Conservation (phyloP, 2,113 vertebrate genomes). For the Gulo gulo region DNA sequence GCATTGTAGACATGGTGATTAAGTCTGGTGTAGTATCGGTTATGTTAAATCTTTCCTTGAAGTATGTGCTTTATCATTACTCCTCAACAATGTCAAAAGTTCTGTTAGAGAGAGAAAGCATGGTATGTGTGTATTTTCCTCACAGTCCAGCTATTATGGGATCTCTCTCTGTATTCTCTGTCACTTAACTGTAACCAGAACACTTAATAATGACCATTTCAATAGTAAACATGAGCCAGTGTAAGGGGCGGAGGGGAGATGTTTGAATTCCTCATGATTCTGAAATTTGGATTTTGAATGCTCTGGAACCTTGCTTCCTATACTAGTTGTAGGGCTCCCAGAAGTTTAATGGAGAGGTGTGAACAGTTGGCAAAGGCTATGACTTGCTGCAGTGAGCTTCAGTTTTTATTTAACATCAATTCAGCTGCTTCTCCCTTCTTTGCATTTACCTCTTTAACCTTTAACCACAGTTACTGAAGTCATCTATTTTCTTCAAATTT, state of each 20-base stretch:
- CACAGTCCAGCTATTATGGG: not conserved
- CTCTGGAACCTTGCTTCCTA: not conserved
- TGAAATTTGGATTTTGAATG: slow-evolving; percentile 10
- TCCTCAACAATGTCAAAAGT: slow-evolving; percentile 17
- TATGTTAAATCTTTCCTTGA: slow-evolving; percentile 48
- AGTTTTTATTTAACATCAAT: slow-evolving; percentile 10
- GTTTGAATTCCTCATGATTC: not conserved
- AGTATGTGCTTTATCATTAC: slow-evolving; percentile 33
- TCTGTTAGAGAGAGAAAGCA: not conserved
- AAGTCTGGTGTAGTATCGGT: slow-evolving; percentile 58
- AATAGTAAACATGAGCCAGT: not conserved
- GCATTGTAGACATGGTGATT: slow-evolving; percentile 58
- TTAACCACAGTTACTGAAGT: slow-evolving; percentile 11
- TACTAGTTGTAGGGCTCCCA: not conserved
- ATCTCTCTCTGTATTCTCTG: not conserved
- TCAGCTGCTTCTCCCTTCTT: slow-evolving; percentile 7
- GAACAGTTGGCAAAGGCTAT: slow-evolving; percentile 18
- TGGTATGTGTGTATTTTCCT: not conserved
- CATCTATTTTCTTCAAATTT: slow-evolving; percentile 36
- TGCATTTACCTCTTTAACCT: slow-evolving; percentile 46
- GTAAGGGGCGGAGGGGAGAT: not conserved
- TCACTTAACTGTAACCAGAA: not conserved
- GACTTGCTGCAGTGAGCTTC: not conserved
- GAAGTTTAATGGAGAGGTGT: slow-evolving; percentile 1
- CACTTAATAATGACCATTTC: not conserved